Evolutionary conservation across 2,113 vertebrate species (phyloP).

Genomic region (Hippolais icterina): DNA sequence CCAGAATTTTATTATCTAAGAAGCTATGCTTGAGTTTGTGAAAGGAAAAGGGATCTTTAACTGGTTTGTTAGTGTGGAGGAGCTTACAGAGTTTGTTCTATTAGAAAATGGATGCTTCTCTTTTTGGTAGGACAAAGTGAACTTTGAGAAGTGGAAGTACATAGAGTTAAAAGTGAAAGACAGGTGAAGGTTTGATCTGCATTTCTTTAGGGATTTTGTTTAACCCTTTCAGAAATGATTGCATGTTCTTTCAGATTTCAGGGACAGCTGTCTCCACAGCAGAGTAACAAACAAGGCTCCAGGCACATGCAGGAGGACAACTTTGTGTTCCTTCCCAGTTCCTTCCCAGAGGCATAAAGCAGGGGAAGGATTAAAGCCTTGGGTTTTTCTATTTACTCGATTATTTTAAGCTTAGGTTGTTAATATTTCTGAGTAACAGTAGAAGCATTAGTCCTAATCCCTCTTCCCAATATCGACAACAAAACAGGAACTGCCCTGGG

Average conservation of each 20-base stretch:
- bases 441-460: not conserved
- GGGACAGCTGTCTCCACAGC: not conserved
- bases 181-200: not conserved
- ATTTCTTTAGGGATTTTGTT: not conserved
- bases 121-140: not conserved
- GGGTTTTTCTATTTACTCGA: rapidly evolving
- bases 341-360: not conserved
- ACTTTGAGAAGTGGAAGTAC: not conserved
- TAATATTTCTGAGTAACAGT: not conserved
- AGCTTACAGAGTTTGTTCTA: not conserved
- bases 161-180: not conserved
- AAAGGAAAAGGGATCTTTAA: not conserved
- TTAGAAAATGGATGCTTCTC: not conserved
- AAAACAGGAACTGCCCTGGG: not conserved
- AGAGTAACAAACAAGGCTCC: not conserved
- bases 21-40: not conserved
- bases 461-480: not conserved
- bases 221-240: not conserved
- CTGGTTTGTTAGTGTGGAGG: not conserved
- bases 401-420: not conserved
- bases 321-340: not conserved
- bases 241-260: not conserved
- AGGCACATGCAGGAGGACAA: not conserved
- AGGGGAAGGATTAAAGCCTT: not conserved
- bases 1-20: not conserved